These are phyloP conservation scores for Zaprionus kolodkinae DNA, from an alignment of 1,140 invertebrate species.

Conservation along the genomic window DNA sequence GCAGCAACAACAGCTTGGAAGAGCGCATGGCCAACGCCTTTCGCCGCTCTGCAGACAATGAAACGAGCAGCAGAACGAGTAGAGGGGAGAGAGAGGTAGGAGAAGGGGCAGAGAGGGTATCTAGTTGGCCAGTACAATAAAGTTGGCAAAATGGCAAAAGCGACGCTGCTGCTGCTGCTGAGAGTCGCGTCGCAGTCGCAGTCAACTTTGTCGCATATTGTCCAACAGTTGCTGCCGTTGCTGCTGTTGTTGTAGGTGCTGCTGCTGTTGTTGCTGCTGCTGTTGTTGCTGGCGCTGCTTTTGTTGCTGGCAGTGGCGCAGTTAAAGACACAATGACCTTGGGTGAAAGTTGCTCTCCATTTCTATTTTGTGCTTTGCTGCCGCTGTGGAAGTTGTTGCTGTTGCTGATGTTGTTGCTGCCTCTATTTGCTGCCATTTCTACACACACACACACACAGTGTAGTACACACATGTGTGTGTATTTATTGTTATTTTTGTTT, in stretches of 20 bases:
- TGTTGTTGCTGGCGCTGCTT: slow-evolving; percentile 48
- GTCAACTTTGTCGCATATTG: slow-evolving; percentile 50
- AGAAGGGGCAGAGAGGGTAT: not conserved
- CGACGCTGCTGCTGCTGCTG: slow-evolving; percentile 13
- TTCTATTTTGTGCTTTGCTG: slow-evolving; percentile 72
- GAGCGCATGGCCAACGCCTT: slow-evolving; percentile 28
- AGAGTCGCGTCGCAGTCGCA: slow-evolving; percentile 38
- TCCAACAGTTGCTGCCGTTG: slow-evolving; percentile 35
- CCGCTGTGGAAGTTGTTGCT: slow-evolving; percentile 28
- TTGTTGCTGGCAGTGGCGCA: slow-evolving; percentile 53
- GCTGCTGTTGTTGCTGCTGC: slow-evolving; percentile 21
- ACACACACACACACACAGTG: slow-evolving; percentile 8
- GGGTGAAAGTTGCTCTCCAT: slow-evolving; percentile 84
- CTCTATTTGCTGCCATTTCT: slow-evolving; percentile 41
- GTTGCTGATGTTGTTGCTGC: slow-evolving; percentile 36
- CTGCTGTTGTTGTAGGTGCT: slow-evolving; percentile 12
- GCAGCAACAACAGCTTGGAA: not conserved
- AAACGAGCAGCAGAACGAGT: not conserved
- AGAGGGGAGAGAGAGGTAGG: not conserved
- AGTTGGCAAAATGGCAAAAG: slow-evolving; percentile 35
- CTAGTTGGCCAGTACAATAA: slow-evolving; percentile 32
- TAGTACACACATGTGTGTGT: slow-evolving; percentile 13
- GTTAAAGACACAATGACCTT: slow-evolving; percentile 84
- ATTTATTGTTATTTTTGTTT: slow-evolving; percentile 68
- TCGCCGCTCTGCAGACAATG: slow-evolving; percentile 29